These are phyloP conservation scores for Balearica regulorum DNA, from an alignment of 2,797 vertebrate species.

Conservation along the genomic window DNA sequence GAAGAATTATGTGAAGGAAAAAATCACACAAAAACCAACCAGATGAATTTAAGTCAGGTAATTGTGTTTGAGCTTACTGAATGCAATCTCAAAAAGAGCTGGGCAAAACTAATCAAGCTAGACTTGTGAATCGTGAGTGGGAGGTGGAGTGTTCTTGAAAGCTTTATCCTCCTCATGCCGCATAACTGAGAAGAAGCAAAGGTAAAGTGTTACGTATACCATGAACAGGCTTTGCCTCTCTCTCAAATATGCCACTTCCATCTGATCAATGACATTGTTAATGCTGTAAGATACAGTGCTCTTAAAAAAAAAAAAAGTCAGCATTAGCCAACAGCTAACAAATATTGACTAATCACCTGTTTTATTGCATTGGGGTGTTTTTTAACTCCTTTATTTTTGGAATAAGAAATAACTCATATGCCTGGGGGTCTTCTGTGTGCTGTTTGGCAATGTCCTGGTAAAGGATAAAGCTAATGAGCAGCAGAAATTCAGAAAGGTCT, in stretches of 20 bases:
- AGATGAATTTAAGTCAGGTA: conserved; percentile 71
- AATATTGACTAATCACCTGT: neutral
- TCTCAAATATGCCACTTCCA: neutral
- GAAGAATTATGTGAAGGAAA: conserved; percentile 73
- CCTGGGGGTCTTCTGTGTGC: neutral
- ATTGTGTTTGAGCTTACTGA: neutral
- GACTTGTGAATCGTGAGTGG: neutral
- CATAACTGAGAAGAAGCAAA: neutral
- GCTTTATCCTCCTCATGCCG: neutral
- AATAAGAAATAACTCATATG: neutral
- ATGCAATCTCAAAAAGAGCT: neutral
- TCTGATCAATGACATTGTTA: neutral
- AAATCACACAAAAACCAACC: neutral
- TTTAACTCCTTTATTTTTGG: neutral
- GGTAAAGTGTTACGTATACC: neutral
- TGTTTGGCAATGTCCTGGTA: neutral
- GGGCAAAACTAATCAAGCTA: neutral
- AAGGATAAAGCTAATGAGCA: neutral
- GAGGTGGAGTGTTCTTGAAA: neutral
- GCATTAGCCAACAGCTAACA: neutral
- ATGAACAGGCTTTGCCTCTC: neutral
- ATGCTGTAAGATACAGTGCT: neutral
- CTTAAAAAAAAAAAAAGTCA: neutral
- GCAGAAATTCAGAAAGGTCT: neutral
- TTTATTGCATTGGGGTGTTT: fast-evolving